Conservation (phyloP, 2,113 vertebrate genomes). For the Nycticorax nycticorax region DNA sequence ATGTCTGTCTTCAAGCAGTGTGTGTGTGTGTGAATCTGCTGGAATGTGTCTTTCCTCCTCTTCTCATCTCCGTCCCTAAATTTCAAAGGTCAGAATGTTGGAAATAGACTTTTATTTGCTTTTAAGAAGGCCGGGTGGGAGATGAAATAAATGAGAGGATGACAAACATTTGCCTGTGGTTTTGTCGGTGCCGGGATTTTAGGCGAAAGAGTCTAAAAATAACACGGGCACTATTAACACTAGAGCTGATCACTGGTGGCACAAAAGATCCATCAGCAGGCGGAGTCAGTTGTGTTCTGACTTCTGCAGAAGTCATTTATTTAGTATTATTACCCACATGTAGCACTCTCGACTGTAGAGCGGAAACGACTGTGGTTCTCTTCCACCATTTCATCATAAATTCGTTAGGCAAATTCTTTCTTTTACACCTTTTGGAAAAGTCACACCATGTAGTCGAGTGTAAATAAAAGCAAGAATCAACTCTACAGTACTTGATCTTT, state of each 20-base stretch:
- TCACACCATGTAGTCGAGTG: neutral
- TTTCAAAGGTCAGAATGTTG: neutral
- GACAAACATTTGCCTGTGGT: neutral
- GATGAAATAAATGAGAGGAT: neutral
- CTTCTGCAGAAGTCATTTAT: neutral
- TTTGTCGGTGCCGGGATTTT: neutral
- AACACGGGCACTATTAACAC: fast-evolving
- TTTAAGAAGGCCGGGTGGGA: neutral
- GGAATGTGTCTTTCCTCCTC: neutral
- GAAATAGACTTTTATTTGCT: neutral
- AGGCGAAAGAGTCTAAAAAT: neutral
- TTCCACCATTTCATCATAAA: neutral
- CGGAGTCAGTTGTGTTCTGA: neutral
- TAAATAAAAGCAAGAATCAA: slow-evolving; percentile 50
- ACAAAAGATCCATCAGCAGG: neutral
- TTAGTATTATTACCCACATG: neutral
- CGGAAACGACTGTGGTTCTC: neutral
- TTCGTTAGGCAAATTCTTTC: neutral
- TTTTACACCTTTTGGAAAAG: slow-evolving; percentile 13
- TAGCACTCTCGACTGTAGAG: neutral
- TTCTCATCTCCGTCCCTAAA: neutral
- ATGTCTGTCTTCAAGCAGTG: neutral
- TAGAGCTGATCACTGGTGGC: neutral
- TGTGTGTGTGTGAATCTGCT: neutral
- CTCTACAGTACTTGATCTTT: slow-evolving; percentile 26